Conservation (phyloP, 2,113 vertebrate genomes). For the Arenaria interpres region DNA sequence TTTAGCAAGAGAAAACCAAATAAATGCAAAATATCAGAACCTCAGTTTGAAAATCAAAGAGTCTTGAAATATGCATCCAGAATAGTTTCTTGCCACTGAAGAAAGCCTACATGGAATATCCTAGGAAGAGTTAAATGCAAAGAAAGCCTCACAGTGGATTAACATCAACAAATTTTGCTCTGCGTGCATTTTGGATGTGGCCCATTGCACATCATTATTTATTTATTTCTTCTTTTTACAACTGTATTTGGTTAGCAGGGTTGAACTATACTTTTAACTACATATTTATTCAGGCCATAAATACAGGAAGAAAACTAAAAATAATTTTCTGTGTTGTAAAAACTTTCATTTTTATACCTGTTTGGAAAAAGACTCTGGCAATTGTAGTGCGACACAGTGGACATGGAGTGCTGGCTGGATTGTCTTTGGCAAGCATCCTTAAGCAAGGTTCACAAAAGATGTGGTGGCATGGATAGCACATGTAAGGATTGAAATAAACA, state of each 20-base stretch:
- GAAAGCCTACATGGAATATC: neutral
- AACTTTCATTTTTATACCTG: slow-evolving; percentile 77
- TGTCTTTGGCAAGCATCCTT: slow-evolving; percentile 88
- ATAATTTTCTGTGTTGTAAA: neutral
- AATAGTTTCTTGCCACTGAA: neutral
- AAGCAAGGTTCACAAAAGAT: slow-evolving; percentile 95
- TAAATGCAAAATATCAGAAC: neutral
- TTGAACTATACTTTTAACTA: neutral
- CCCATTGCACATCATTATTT: neutral
- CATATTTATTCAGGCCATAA: neutral
- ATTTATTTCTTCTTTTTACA: neutral
- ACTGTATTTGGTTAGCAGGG: neutral
- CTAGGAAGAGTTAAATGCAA: neutral
- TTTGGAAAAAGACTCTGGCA: slow-evolving; percentile 87
- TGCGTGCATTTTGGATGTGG: neutral
- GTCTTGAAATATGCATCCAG: neutral
- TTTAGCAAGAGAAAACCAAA: neutral
- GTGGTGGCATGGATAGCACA: slow-evolving; percentile 90
- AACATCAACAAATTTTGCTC: neutral
- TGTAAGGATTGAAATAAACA: slow-evolving; percentile 90
- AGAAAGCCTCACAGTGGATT: neutral
- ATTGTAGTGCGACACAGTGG: slow-evolving; percentile 88
- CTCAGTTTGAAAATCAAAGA: neutral
- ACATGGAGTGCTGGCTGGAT: slow-evolving; percentile 83
- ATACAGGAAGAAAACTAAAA: neutral